These are phyloP conservation scores for Heliornis fulica DNA, from an alignment of 2,113 vertebrate species.

Conservation along the genomic window DNA sequence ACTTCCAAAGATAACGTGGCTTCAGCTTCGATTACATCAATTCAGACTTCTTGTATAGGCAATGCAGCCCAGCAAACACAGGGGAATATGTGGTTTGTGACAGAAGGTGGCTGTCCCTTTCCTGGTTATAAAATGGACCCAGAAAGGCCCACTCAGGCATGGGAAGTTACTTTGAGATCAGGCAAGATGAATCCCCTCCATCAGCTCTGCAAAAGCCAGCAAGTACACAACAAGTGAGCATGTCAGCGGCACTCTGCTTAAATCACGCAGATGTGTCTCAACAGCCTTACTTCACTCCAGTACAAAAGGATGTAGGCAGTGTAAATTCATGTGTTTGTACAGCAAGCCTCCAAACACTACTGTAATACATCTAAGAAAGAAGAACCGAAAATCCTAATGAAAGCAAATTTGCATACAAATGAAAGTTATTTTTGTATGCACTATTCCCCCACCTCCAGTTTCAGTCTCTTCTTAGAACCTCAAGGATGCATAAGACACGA, in stretches of 20 bases:
- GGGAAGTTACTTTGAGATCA: neutral
- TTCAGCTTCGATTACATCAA: neutral
- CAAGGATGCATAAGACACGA: slow-evolving; percentile 11
- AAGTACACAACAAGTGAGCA: neutral
- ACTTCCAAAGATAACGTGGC: neutral
- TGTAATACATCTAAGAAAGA: slow-evolving; percentile 41
- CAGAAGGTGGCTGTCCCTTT: neutral
- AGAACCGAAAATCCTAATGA: slow-evolving; percentile 51
- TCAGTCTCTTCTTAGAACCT: slow-evolving; percentile 29
- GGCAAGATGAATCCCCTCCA: neutral
- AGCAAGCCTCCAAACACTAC: slow-evolving; percentile 17
- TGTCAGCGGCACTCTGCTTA: neutral
- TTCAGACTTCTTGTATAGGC: neutral
- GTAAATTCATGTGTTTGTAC: slow-evolving; percentile 27
- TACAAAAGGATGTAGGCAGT: neutral
- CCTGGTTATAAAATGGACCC: neutral
- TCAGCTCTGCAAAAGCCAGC: neutral
- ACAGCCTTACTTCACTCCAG: neutral
- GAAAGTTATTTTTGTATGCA: slow-evolving; percentile 41
- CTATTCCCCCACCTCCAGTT: slow-evolving; percentile 45
- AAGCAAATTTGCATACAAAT: slow-evolving; percentile 63
- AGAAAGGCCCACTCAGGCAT: neutral
- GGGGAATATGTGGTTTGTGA: neutral
- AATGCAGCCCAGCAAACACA: neutral
- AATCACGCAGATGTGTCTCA: neutral